These are phyloP conservation scores for Neosilurus mollespiculum DNA, from an alignment of 2,797 vertebrate species.

Conservation along the genomic window DNA sequence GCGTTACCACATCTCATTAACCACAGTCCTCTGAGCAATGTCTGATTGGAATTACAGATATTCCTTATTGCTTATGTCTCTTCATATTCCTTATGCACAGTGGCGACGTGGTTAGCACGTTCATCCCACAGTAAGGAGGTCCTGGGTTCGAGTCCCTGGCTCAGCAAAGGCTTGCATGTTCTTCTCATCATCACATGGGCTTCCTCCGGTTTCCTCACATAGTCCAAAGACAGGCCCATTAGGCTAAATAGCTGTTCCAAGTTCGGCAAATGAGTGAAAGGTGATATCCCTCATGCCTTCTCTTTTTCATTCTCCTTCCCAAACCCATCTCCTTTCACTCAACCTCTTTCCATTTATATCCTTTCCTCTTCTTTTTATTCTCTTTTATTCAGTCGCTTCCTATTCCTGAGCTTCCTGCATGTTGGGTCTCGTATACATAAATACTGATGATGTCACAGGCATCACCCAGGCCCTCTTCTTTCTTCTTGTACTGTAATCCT, in stretches of 20 bases:
- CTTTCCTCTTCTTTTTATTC: neutral
- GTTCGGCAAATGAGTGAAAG: too few species aligned
- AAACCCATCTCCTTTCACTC: neutral
- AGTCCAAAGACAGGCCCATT: too few species aligned
- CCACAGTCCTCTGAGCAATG: neutral
- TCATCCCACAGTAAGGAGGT: too few species aligned
- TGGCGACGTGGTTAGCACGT: too few species aligned
- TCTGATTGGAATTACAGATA: neutral
- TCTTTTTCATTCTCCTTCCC: neutral
- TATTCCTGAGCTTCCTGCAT: neutral
- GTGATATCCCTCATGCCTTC: neutral
- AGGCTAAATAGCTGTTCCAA: too few species aligned
- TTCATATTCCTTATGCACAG: too few species aligned
- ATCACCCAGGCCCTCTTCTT: neutral
- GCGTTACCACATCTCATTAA: slow-evolving; percentile 5
- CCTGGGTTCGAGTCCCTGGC: too few species aligned
- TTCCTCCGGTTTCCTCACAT: too few species aligned
- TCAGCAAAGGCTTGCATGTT: too few species aligned
- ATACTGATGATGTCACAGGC: neutral
- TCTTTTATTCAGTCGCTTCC: neutral
- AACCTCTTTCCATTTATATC: neutral
- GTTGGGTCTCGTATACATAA: neutral
- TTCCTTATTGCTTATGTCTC: neutral
- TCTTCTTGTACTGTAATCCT: neutral
- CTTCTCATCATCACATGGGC: too few species aligned